Evolutionary conservation across 1,140 invertebrate genomes (phyloP).

Genomic region (Aphelinus certus): DNA sequence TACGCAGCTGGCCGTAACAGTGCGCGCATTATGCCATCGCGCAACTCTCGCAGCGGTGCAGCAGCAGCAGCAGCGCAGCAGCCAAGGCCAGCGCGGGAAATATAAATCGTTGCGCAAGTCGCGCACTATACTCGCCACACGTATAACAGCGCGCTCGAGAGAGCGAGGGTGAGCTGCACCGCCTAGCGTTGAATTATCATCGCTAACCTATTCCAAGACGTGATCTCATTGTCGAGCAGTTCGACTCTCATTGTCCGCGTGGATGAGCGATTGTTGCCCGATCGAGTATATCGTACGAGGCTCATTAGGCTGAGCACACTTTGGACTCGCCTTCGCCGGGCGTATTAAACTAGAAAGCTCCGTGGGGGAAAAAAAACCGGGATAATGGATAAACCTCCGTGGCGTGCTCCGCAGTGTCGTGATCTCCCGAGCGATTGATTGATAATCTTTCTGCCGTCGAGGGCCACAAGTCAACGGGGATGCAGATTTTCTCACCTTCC

Average conservation of each 20-base stretch:
- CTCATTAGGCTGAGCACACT: too few species aligned
- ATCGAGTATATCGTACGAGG: too few species aligned
- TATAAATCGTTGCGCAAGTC: slow-evolving; percentile 61
- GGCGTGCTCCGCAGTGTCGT: too few species aligned
- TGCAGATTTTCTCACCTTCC: too few species aligned
- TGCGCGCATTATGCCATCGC: slow-evolving; percentile 60
- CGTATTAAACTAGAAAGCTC: too few species aligned
- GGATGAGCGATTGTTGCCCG: background rate
- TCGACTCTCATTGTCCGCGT: background rate
- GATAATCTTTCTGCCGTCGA: too few species aligned
- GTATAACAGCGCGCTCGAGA: slow-evolving; percentile 38
- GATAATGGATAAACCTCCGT: too few species aligned
- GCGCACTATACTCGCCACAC: slow-evolving; percentile 20
- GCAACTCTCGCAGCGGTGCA: slow-evolving; percentile 54
- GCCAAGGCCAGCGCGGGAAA: slow-evolving; percentile 54
- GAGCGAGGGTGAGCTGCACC: slow-evolving; percentile 56
- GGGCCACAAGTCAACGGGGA: too few species aligned
- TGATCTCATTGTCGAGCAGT: slow-evolving; percentile 60
- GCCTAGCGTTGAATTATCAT: slow-evolving; percentile 62
- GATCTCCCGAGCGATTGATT: too few species aligned
- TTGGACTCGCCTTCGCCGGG: too few species aligned
- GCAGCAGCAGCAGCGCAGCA: too few species aligned
- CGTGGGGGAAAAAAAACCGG: too few species aligned
- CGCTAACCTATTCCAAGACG: slow-evolving; percentile 62
- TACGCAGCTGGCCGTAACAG: slow-evolving; percentile 47